Conservation (phyloP, 2,888 invertebrate species). For the Morinoia aosen region DNA sequence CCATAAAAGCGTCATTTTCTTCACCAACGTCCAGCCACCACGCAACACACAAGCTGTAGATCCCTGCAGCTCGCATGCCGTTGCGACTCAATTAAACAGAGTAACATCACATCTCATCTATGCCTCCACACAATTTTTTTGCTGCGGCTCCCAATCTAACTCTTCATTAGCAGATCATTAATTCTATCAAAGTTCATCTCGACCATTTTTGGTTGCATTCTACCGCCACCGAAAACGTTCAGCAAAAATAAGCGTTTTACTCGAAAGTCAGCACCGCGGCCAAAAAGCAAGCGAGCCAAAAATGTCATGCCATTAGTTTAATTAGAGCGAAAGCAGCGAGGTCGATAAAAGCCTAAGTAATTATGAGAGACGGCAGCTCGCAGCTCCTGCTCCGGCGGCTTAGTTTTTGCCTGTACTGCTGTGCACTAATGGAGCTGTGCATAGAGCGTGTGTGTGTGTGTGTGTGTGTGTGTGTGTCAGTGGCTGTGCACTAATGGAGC, state of each 20-base stretch:
- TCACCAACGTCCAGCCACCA: no score
- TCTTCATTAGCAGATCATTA: slow-evolving; percentile 1
- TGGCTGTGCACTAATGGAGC: background rate
- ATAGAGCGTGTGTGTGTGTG: background rate
- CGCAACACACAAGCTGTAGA: no score
- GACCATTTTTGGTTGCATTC: background rate
- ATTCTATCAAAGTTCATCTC: background rate
- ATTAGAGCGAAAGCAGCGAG: slow-evolving; percentile 49
- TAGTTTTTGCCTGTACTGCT: background rate
- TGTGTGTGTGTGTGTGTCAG: background rate
- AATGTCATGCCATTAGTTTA: slow-evolving; percentile 49
- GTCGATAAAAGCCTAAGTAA: slow-evolving; percentile 47
- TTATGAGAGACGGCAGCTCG: slow-evolving; percentile 2
- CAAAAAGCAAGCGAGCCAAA: background rate
- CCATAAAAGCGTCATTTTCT: no score
- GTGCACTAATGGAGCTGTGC: background rate
- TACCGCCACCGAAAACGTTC: background rate
- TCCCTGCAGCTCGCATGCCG: no score
- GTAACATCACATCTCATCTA: no score
- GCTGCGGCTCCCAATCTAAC: background rate
- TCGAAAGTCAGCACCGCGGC: background rate
- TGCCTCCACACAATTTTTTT: background rate
- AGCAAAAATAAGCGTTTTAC: background rate
- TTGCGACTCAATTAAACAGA: no score
- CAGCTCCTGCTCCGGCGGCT: background rate